phyloP scores from a whole-genome alignment of 2,797 vertebrate species.

The Eulemur coronatus region DNA sequence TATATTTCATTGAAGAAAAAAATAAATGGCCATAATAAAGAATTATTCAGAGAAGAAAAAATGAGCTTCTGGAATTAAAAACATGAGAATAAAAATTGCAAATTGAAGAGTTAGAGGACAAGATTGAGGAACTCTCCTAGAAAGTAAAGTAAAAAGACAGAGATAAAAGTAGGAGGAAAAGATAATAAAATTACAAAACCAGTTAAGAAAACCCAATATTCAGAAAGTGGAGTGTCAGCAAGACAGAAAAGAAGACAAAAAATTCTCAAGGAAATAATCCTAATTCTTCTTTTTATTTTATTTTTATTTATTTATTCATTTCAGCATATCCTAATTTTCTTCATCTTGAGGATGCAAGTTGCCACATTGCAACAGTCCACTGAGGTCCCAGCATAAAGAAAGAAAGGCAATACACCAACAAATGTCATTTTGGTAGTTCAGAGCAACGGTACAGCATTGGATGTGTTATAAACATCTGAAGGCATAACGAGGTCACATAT shows the following conservation, averaged over 20 bases:
- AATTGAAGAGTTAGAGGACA: neutral
- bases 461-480: neutral
- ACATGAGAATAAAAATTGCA: neutral
- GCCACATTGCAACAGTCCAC: neutral
- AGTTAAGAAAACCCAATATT: neutral
- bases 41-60: neutral
- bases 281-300: neutral
- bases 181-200: neutral
- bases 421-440: neutral
- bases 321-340: neutral
- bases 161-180: neutral
- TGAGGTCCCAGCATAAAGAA: neutral
- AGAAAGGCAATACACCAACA: neutral
- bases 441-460: neutral
- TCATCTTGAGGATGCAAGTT: neutral
- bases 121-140: neutral
- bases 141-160: neutral
- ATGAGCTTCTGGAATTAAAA: neutral
- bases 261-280: neutral
- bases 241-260: neutral
- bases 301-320: no score
- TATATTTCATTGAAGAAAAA: neutral
- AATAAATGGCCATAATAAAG: neutral
- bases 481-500: neutral
- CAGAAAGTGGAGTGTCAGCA: neutral